Evolutionary conservation across 2,113 vertebrate genomes (phyloP).

Genomic region (Castor canadensis): DNA sequence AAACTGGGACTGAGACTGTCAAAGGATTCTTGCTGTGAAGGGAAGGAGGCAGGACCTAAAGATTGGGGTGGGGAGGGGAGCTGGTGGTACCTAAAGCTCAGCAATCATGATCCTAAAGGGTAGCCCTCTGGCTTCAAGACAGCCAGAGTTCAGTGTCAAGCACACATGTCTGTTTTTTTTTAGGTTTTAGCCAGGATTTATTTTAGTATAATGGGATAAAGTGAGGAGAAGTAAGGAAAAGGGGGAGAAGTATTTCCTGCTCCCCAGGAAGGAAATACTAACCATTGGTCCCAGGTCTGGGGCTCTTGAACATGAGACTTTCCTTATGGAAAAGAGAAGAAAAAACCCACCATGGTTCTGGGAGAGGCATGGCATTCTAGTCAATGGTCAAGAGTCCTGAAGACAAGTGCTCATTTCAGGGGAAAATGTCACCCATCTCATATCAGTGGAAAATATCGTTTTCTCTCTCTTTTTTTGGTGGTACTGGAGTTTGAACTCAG

Average conservation of each 20-base stretch:
- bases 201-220: no score
- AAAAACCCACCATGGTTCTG: not conserved
- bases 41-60: no score
- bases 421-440: not conserved
- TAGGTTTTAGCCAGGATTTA: no score
- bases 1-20: not conserved
- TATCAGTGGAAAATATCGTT: not conserved
- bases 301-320: constrained; percentile 32
- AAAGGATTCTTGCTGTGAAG: not conserved
- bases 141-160: not conserved
- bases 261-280: no score
- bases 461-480: no score
- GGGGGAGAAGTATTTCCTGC: no score
- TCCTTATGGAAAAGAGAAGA: not conserved
- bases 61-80: no score
- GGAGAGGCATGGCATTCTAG: constrained; percentile 11
- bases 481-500: no score
- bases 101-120: not conserved
- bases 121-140: not conserved
- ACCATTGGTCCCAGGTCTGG: no score
- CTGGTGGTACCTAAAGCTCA: not conserved
- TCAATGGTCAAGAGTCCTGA: not conserved
- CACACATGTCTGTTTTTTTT: no score
- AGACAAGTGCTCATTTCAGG: not conserved
- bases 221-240: no score